A percentile compares a stretch with the other conserved stretches of the same genome.
Conservation (phyloP, 2,113 vertebrate genomes). For the Amblyornis subalaris region DNA sequence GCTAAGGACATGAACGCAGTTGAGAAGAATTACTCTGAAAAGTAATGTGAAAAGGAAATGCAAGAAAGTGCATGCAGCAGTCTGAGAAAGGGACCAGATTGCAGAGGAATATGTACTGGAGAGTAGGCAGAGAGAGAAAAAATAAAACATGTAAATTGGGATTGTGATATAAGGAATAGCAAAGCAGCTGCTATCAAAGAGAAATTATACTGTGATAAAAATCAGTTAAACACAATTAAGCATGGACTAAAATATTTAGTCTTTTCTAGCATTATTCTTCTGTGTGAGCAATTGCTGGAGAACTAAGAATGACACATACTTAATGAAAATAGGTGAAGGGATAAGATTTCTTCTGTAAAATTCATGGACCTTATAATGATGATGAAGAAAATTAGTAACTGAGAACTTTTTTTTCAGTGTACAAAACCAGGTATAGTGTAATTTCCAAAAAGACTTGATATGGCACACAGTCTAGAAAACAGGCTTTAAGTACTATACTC, state of each 20-base stretch:
- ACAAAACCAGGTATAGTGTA: background rate
- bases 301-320: background rate
- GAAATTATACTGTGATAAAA: background rate
- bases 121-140: conserved; percentile 40
- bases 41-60: background rate
- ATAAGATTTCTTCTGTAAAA: background rate
- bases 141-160: background rate
- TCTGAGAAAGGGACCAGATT: conserved; percentile 12
- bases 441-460: background rate
- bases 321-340: background rate
- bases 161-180: conserved; percentile 11
- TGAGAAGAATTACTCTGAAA: background rate
- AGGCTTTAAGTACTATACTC: background rate
- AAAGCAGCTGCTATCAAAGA: conserved; percentile 10
- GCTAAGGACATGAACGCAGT: background rate
- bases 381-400: background rate
- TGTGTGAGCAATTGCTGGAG: background rate
- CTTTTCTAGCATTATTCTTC: background rate
- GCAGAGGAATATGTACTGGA: background rate
- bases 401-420: background rate
- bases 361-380: background rate
- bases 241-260: background rate
- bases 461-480: background rate
- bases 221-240: background rate
- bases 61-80: background rate